Evolutionary conservation across 2,797 vertebrate genomes (phyloP).

Genomic region (Ceyx erithaca): DNA sequence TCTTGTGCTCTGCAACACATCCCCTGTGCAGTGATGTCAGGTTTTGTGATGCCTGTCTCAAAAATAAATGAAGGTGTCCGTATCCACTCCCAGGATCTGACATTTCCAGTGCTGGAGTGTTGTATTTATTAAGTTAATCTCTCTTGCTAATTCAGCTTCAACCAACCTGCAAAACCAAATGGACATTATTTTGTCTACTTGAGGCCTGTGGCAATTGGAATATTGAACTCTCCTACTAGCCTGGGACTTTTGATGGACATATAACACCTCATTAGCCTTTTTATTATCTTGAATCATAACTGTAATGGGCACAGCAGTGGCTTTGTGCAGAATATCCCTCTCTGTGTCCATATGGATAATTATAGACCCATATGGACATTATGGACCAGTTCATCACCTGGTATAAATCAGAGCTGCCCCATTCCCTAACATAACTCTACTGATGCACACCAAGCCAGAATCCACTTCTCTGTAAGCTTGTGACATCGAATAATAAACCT

Average conservation of each 20-base stretch:
- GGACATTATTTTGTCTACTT: background rate
- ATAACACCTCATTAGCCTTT: background rate
- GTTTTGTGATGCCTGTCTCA: background rate
- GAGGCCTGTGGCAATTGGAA: background rate
- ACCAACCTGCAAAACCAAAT: background rate
- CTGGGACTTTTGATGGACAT: background rate
- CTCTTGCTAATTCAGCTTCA: background rate
- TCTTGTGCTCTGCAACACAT: fast-evolving
- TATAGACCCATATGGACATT: background rate
- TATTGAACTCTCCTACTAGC: background rate
- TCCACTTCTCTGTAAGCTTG: background rate
- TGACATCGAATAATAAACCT: constrained; percentile 27
- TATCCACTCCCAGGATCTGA: background rate
- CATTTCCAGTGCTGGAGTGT: background rate
- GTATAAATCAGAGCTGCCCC: background rate
- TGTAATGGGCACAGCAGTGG: background rate
- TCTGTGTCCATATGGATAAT: constrained; percentile 18
- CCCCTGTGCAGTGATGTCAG: fast-evolving
- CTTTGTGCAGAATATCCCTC: background rate
- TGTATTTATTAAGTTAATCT: constrained; percentile 2
- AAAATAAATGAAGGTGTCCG: background rate
- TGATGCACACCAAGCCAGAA: background rate
- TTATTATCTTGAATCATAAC: background rate
- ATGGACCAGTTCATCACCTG: constrained; percentile 15
- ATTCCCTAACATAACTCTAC: background rate